phyloP scores from a whole-genome alignment of 2,113 vertebrate genomes.

The Chiloscyllium plagiosum region DNA sequence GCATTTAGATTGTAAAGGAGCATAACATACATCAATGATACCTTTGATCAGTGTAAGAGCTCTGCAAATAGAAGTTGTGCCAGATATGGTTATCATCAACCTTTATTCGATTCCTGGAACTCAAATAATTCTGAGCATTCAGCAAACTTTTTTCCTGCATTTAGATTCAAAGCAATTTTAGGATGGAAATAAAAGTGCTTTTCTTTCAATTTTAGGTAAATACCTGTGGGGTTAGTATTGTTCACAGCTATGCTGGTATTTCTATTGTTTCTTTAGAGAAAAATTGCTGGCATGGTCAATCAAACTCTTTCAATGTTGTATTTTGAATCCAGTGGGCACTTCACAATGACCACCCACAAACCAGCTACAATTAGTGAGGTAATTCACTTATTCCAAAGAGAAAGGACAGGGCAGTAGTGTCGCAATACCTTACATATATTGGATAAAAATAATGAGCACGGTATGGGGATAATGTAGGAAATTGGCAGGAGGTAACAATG shows the following conservation, averaged over 20 bases:
- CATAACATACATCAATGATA: constrained; percentile 81
- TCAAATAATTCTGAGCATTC: constrained; percentile 89
- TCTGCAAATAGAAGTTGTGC: constrained; percentile 71
- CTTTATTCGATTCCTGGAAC: constrained; percentile 79
- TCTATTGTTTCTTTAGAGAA: constrained; percentile 98
- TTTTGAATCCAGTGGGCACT: constrained; percentile 97
- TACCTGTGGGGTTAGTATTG: constrained; percentile 98
- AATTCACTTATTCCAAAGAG: constrained; percentile 92
- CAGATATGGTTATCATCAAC: constrained; percentile 84
- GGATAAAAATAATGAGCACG: no score
- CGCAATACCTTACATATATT: constrained; percentile 73
- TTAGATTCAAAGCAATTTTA: constrained; percentile 99
- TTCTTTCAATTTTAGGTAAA: constrained; percentile 99
- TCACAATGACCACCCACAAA: constrained; percentile 92
- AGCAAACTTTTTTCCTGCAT: constrained; percentile 72
- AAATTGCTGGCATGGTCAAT: constrained; percentile 97
- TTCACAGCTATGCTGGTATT: constrained; percentile 99
- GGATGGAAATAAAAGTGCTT: constrained; percentile 99
- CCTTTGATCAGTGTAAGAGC: constrained; percentile 85
- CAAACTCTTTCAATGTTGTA: constrained; percentile 93
- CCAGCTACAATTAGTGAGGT: constrained; percentile 84
- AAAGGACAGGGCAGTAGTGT: constrained; percentile 81
- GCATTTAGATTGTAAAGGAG: constrained; percentile 69
- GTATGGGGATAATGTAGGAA: no score
- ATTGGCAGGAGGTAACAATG: no score